Evolutionary conservation across 2,113 vertebrate species (phyloP), one percentile per base, ranked within the genome.

Genomic region (Anarhynchus alexandrinus): DNA sequence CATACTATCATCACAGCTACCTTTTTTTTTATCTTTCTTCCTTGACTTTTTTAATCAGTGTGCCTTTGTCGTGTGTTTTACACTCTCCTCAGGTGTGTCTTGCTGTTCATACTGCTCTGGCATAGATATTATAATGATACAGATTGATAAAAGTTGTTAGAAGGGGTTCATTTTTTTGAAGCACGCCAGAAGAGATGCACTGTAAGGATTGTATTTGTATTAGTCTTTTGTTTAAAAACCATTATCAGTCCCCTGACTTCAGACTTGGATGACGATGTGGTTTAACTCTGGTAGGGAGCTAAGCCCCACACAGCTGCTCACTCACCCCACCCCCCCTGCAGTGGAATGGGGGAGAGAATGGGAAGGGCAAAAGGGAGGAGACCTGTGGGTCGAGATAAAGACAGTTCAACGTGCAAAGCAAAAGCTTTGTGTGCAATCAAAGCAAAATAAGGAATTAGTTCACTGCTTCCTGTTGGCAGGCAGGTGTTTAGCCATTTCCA

Each of bases 341-440:
- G 34, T 4, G 4, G 26, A 30, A 30, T 42, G 18, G 11, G n/a
- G 27, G 23, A 67, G n/a, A 62, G 47, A 66, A 49, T 23, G 23
- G 57, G 42, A 76, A 64, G 12, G 27, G 21, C 17, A 58, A 80
- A 67, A 76, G 12, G 12, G 15, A 66, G 15, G 19, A 72, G 64
- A 43, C 21, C 16, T 36, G 3, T 25, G 32, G 19, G 12, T 30
- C 1, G 7, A 49, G 15, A 21, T 43, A 36, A 42, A 42, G 42
- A 38, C 9, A 16, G 12, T 38, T 71, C 22, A 36, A 34, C 12
- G 29, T 18, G 15, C 45, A 40, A 74, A 55, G 42, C 36, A 69
- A 82, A 90, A 65, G 7, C 25, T 51, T 3, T 0, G 1, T 0
- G 0, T 32, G 22, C 30, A 61, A 66, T 9, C 10, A 77, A 62